Percentiles rank a stretch among this genome's conserved stretches.
Evolutionary conservation across 2,113 vertebrate species (phyloP).

Genomic region (Probosciger aterrimus): DNA sequence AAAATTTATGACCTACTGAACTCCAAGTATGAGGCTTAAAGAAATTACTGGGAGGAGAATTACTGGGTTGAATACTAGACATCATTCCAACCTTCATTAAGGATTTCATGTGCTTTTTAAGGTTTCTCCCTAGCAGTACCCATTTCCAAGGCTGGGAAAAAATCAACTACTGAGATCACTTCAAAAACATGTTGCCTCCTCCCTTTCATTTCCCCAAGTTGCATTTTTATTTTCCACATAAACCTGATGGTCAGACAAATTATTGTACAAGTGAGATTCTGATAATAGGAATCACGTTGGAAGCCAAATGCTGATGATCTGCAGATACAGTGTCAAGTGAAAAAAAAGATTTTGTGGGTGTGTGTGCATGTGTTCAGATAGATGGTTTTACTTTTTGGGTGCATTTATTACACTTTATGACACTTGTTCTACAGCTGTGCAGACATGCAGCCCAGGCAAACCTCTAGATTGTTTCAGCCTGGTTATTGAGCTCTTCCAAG

Average conservation of each 20-base stretch:
- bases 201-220: background rate
- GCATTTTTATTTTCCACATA: constrained; percentile 10
- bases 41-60: constrained; percentile 56
- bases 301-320: constrained; percentile 17
- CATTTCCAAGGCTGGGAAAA: constrained; percentile 8
- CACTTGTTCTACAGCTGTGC: background rate
- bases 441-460: background rate
- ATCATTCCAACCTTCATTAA: constrained; percentile 43
- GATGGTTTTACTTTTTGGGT: background rate
- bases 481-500: background rate
- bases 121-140: background rate
- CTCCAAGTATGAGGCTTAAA: constrained; percentile 28
- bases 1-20: constrained; percentile 63
- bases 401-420: background rate
- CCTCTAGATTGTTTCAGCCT: background rate
- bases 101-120: constrained; percentile 3
- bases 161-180: constrained; percentile 9
- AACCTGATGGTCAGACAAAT: constrained; percentile 13
- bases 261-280: background rate
- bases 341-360: background rate
- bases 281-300: background rate
- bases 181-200: constrained; percentile 6
- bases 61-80: constrained; percentile 34
- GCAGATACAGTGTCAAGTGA: background rate
- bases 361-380: background rate